Evolutionary conservation across 2,113 vertebrate species (phyloP).

Genomic region (Litocranius walleri): DNA sequence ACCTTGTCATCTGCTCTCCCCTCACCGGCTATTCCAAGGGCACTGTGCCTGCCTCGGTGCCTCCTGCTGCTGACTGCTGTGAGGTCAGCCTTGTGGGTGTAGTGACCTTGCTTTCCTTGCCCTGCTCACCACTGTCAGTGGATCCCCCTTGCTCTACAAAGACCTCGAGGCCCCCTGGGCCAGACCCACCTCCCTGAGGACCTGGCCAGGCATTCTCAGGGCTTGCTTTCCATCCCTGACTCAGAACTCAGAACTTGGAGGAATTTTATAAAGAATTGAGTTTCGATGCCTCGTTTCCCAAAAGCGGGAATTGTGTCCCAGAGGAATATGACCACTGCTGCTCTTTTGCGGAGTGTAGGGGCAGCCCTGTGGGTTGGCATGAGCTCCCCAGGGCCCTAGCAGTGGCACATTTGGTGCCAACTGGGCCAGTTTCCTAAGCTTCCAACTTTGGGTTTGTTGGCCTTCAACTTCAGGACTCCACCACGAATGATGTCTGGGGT

Average conservation of each 20-base stretch:
- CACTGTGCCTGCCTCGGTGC: not conserved
- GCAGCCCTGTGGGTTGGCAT: not conserved
- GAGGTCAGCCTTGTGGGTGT: not conserved
- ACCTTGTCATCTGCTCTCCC: not conserved
- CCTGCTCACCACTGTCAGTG: not conserved
- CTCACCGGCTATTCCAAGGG: not conserved
- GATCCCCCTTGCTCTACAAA: rapidly evolving
- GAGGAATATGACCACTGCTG: not conserved
- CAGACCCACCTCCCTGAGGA: no score
- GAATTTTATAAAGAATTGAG: not conserved
- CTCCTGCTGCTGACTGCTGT: rapidly evolving
- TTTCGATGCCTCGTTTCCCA: rapidly evolving
- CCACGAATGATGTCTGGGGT: rapidly evolving
- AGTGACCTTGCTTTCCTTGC: rapidly evolving
- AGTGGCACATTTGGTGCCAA: not conserved
- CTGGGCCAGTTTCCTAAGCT: not conserved
- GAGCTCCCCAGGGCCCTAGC: not conserved
- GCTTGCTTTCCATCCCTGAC: not conserved
- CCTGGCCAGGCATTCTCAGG: rapidly evolving
- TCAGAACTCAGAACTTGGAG: not conserved
- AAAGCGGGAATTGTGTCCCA: no score
- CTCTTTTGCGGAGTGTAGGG: not conserved
- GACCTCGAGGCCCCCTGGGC: rapidly evolving
- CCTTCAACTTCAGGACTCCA: not conserved
- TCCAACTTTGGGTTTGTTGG: not conserved